Evolutionary conservation across 2,113 vertebrate genomes (phyloP).

Genomic region (Petroica traversi): DNA sequence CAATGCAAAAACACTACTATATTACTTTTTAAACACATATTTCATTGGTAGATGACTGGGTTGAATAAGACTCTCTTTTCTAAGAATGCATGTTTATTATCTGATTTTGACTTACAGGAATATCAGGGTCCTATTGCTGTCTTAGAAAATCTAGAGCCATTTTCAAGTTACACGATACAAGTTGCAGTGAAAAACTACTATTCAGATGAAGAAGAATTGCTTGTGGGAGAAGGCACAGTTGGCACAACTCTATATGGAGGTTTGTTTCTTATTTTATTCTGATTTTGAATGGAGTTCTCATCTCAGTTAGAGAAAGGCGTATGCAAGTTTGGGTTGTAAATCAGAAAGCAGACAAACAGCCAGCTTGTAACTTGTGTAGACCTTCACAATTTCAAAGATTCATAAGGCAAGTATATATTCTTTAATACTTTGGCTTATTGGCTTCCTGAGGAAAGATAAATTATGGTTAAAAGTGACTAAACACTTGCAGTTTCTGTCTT

Average conservation of each 20-base stretch:
- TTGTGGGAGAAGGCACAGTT: conserved; percentile 9
- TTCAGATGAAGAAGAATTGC: conserved; percentile 31
- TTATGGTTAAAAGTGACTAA: not conserved
- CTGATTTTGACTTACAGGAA: conserved; percentile 61
- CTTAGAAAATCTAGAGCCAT: conserved; percentile 68
- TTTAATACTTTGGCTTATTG: not conserved
- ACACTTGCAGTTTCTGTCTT: not conserved
- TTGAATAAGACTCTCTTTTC: not conserved
- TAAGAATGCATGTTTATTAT: not conserved
- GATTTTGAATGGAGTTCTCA: not conserved
- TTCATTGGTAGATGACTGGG: not conserved
- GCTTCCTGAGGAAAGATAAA: not conserved
- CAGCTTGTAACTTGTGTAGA: not conserved
- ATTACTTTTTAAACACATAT: not conserved
- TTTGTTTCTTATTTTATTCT: conserved; percentile 45
- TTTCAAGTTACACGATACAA: conserved; percentile 67
- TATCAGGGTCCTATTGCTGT: conserved; percentile 45
- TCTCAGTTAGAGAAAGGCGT: not conserved
- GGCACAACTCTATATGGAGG: conserved; percentile 68
- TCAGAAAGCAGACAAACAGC: not conserved
- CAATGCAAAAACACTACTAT: not conserved
- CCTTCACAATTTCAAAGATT: not conserved
- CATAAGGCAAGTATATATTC: not conserved
- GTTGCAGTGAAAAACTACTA: conserved; percentile 72
- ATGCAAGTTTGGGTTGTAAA: not conserved